Conservation (phyloP, 2,888 invertebrate species). For the Malthinus seriepunctatus region DNA sequence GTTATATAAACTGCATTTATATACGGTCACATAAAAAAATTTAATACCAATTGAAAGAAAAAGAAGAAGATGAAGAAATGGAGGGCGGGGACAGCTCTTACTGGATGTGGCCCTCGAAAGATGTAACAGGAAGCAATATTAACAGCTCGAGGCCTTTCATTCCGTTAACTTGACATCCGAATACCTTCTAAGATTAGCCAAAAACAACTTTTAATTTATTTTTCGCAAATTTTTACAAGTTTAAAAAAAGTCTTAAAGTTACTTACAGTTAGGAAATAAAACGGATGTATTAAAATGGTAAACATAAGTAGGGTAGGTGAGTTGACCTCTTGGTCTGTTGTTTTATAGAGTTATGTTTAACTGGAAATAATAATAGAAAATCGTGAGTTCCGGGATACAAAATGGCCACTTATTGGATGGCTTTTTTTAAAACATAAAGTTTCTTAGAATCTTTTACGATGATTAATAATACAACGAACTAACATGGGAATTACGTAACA, state of each 20-base stretch:
- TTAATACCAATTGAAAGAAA: neutral
- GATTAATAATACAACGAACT: too few species aligned
- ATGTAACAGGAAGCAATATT: too few species aligned
- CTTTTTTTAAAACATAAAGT: conserved; percentile 13
- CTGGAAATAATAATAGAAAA: conserved; percentile 30
- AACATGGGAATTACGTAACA: too few species aligned
- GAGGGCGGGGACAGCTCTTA: conserved; percentile 7
- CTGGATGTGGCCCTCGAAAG: conserved; percentile 11
- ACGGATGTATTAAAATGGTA: too few species aligned
- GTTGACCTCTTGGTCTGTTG: conserved; percentile 33
- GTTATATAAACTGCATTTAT: conserved; percentile 29
- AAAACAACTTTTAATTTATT: too few species aligned
- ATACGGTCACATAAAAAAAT: conserved; percentile 22
- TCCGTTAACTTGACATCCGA: too few species aligned
- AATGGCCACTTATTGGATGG: conserved; percentile 20
- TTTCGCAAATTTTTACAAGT: too few species aligned
- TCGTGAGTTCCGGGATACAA: conserved; percentile 36
- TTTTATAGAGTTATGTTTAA: conserved; percentile 30
- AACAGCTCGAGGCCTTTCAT: too few species aligned
- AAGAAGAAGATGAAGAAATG: too few species aligned
- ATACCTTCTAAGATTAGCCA: too few species aligned
- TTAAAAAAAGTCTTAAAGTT: conserved; percentile 8
- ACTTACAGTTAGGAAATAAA: conserved; percentile 4
- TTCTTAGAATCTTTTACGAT: conserved; percentile 21
- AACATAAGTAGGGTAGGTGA: neutral